Conservation (phyloP, 2,113 vertebrate genomes). For the Poicephalus meyeri region DNA sequence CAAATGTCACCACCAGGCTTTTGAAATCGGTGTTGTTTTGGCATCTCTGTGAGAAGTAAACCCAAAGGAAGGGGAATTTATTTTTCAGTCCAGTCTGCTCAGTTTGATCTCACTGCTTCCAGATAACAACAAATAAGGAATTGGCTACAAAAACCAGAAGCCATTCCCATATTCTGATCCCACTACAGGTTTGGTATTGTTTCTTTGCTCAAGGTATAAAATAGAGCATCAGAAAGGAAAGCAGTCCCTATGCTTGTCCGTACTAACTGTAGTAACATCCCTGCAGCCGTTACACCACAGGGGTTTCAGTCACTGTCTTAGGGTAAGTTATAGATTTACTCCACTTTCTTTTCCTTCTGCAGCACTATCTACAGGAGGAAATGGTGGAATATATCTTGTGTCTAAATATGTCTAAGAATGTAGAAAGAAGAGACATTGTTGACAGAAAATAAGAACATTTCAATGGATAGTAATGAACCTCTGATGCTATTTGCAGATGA, state of each 20-base stretch:
- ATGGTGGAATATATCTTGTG: neutral
- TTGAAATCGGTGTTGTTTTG: neutral
- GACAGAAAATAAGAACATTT: neutral
- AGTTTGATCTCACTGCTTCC: neutral
- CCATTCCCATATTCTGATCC: fast-evolving
- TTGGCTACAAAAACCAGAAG: neutral
- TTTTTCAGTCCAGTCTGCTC: neutral
- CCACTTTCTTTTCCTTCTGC: neutral
- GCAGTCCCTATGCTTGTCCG: fast-evolving
- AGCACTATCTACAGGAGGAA: neutral
- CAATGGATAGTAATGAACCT: neutral
- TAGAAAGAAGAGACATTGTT: neutral
- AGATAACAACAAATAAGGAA: neutral
- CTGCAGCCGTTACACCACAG: neutral
- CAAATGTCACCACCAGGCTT: neutral
- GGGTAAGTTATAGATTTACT: neutral
- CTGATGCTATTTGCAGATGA: neutral
- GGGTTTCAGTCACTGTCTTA: neutral
- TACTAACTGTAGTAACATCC: neutral
- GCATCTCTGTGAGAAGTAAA: neutral
- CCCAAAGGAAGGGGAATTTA: neutral
- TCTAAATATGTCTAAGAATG: neutral
- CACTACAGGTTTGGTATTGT: neutral
- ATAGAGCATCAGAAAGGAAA: neutral
- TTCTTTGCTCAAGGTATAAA: neutral